Evolutionary conservation across 2,888 invertebrate species (phyloP), one percentile per base, ranked within the genome.

Genomic region (Lathronympha strigana): DNA sequence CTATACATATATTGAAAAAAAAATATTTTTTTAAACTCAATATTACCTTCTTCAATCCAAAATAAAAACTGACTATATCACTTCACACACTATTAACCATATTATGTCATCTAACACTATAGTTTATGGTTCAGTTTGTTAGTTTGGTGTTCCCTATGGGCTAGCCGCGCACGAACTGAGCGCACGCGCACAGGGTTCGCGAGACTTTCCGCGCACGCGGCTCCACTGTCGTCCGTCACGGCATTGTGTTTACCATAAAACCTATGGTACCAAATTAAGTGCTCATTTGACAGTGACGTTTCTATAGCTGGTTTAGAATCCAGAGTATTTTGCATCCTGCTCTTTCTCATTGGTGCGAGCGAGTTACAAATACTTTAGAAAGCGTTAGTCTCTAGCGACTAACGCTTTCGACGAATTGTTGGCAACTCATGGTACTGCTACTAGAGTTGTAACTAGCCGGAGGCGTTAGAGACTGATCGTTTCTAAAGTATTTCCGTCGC

Each of bases 151-250:
- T 61, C 61, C 61, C 66, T 66, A 49, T 55, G 28, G 55, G 66
- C 62, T n/a, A 31, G 63, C 15, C 55, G 62, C 54, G 43, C 36
- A 33, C 5, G 17, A 33, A 66, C 66, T 66, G 66, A 62, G 43
- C 54, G 45, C 47, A 13, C 9, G 54, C 61, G 47, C 55, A 17
- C 55, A 19, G 36, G 47, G 47, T 47, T 47, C 47, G 31, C 13
- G 38, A 53, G 50, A 55, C 66, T 66, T 61, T 66, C 66, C 61
- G 66, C 49, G 49, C 9, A 33, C 49, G 61, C 54, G 33, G 8
- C 15, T 64, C 64, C 67, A 50, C 50, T 64, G 23, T 13, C 8
- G 8, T 3, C 9, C 31, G 45, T 1, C 25, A 28, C 31, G 45
- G 17, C 3, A 13, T 9, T 36, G 17, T 15, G 4, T 38, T 3